Conservation (phyloP, 2,888 invertebrate genomes). For the Diaperis boleti region DNA sequence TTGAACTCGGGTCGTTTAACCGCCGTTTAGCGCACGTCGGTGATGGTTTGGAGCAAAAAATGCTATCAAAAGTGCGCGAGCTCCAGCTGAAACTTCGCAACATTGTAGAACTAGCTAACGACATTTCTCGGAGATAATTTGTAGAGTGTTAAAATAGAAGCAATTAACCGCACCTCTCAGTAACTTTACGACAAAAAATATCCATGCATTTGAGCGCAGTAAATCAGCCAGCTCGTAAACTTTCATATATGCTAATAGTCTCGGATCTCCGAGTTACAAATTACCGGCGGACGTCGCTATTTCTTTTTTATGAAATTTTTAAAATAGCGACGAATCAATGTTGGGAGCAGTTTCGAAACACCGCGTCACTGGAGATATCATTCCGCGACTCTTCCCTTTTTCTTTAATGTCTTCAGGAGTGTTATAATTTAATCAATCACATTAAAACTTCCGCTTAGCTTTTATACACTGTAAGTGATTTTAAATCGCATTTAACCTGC, state of each 20-base stretch:
- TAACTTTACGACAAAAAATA: constrained; percentile 43
- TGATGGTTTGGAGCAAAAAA: constrained; percentile 7
- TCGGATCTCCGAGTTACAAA: constrained; percentile 19
- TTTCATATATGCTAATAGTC: constrained; percentile 45
- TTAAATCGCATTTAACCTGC: constrained; percentile 29
- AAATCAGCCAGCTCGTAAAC: constrained; percentile 43
- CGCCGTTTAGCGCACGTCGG: constrained; percentile 16
- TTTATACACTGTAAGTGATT: constrained; percentile 32
- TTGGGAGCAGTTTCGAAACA: background rate
- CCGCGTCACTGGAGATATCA: constrained; percentile 12
- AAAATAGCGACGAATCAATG: constrained; percentile 10
- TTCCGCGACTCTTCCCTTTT: constrained; percentile 19
- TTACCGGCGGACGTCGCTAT: constrained; percentile 6
- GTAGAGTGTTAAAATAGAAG: constrained; percentile 41
- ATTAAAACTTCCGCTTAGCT: constrained; percentile 29
- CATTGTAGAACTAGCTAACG: constrained; percentile 32
- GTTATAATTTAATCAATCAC: constrained; percentile 38
- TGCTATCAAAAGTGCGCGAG: constrained; percentile 13
- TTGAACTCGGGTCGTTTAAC: constrained; percentile 42
- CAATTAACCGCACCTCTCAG: constrained; percentile 47
- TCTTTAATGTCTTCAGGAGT: constrained; percentile 24
- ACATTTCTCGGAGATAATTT: constrained; percentile 39
- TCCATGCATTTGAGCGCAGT: constrained; percentile 43
- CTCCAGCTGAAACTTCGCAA: constrained; percentile 25
- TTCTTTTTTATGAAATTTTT: background rate